Evolutionary conservation across 1,140 invertebrate genomes (phyloP).

Genomic region (Cephus cinctus): DNA sequence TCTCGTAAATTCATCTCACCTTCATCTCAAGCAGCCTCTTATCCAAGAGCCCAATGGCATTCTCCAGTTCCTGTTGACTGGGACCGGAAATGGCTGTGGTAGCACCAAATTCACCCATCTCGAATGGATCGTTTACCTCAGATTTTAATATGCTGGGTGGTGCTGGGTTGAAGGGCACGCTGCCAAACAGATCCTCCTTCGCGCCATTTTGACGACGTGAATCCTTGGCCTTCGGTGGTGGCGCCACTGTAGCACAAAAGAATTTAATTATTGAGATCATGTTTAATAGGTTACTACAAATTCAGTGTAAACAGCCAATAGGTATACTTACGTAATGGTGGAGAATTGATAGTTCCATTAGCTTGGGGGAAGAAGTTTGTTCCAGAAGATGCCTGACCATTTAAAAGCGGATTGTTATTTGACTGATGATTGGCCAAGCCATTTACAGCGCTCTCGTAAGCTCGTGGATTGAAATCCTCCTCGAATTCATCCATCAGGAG

Average conservation of each 20-base stretch:
- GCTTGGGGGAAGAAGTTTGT: conserved; percentile 45
- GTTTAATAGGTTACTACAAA: no score
- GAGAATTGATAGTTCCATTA: conserved; percentile 49
- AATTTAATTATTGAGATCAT: no score
- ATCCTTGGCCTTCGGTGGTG: conserved; percentile 76
- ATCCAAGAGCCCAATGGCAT: conserved; percentile 73
- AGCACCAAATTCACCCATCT: conserved; percentile 75
- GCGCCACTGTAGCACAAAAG: no score
- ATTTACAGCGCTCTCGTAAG: conserved; percentile 63
- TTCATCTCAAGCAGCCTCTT: conserved; percentile 82
- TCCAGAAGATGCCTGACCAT: conserved; percentile 42
- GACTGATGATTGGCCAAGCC: conserved; percentile 47
- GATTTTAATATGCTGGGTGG: conserved; percentile 48
- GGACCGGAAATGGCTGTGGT: conserved; percentile 47
- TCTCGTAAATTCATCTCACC: conserved; percentile 51
- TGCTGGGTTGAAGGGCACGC: conserved; percentile 59
- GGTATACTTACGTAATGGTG: conserved; percentile 64
- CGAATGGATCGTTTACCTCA: conserved; percentile 65
- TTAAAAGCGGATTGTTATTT: conserved; percentile 48
- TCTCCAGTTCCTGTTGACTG: conserved; percentile 63
- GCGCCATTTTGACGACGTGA: conserved; percentile 61
- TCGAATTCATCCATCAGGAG: conserved; percentile 80
- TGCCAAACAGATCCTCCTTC: conserved; percentile 60
- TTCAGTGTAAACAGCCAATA: no score
- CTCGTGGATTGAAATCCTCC: conserved; percentile 74